Evolutionary conservation across 2,797 vertebrate species (phyloP).

Genomic region (Falco rusticolus): DNA sequence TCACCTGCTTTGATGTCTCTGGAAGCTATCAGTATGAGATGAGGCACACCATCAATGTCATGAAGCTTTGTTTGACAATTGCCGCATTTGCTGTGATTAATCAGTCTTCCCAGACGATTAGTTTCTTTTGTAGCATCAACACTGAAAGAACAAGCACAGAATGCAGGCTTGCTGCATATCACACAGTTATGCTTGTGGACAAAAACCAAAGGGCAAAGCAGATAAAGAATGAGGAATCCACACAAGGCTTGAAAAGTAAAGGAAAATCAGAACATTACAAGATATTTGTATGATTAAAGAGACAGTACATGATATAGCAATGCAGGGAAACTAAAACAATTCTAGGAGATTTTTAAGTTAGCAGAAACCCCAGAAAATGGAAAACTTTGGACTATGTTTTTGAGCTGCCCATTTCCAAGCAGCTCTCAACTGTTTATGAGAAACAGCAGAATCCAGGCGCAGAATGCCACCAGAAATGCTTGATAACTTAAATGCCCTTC

Average conservation of each 20-base stretch:
- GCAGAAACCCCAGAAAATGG: neutral
- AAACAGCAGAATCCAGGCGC: neutral
- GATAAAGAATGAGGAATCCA: neutral
- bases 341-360: neutral
- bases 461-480: neutral
- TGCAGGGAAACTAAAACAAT: neutral
- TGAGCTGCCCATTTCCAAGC: neutral
- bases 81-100: slow-evolving; percentile 95
- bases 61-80: slow-evolving; percentile 95
- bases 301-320: neutral
- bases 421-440: neutral
- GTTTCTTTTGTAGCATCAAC: slow-evolving; percentile 93
- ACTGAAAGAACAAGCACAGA: slow-evolving; percentile 73
- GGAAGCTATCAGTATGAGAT: slow-evolving; percentile 93
- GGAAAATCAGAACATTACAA: neutral
- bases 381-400: neutral
- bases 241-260: neutral
- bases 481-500: neutral
- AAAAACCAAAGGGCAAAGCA: neutral
- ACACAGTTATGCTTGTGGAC: fast-evolving
- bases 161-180: neutral
- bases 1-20: slow-evolving; percentile 87
- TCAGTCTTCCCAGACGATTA: slow-evolving; percentile 86
- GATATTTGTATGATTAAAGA: neutral
- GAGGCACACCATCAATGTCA: slow-evolving; percentile 85